Evolutionary conservation across 2,888 invertebrate species (phyloP), one percentile per base, ranked within the genome.

Genomic region (Eupithecia centaureata): DNA sequence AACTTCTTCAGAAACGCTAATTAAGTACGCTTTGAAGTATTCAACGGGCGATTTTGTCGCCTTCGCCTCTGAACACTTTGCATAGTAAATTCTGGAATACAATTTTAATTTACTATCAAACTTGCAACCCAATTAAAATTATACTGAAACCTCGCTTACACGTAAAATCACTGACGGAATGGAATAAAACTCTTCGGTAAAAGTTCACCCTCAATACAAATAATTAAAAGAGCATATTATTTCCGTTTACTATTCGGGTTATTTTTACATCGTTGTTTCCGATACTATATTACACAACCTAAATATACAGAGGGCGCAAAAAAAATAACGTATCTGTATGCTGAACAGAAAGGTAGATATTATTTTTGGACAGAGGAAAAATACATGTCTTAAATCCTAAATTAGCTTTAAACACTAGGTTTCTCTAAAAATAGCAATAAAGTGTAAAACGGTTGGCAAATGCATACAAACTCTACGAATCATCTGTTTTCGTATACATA

Each of bases 11-110:
- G 82, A 84, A 86, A 82, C 83, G 80, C 86, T 86, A 88, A 89
- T 90, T 86, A 89, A 87, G 85, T 77, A 79, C 80, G 82, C 82
- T 86, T 86, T 88, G 82, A 88, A 88, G 86, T 84, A 86, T 89
- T 88, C 87, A 87, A 77, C 74, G 79, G 79, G 79, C 79, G 83
- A 85, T 89, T 86, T 83, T 79, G 79, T 81, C 84, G 79, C 81
- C 79, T 76, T 73, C 76, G 64, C 54, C 73, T 62, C 69, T 68
- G 64, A 70, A 70, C 70, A 73, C 74, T 81, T 76, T 82, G 83
- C 85, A 82, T 84, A 33, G 78, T 86, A 80, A 85, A 86, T 86
- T 86, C 84, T 84, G 82, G 80, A 86, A 82, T 79, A 84, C 81
- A 82, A 82, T 83, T 82, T 82, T 76, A 80, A 75, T 79, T 77